Evolutionary conservation across 23 tunicate species (phyloP).

Genomic region (Halocynthia aurantium): DNA sequence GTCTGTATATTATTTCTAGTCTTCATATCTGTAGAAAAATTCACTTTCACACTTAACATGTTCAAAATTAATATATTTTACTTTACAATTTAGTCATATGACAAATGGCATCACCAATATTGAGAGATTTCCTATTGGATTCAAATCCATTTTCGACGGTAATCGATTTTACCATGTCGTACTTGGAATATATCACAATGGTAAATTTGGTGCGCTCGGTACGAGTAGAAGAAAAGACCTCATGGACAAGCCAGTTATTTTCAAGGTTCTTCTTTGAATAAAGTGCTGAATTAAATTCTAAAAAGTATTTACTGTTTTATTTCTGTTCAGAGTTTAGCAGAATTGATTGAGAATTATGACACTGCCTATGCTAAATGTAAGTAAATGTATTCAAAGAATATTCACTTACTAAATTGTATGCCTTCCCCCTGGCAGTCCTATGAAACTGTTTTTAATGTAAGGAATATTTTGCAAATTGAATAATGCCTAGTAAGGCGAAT

Average conservation of each 20-base stretch:
- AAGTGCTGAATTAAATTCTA: not conserved
- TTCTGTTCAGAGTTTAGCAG: constrained; percentile 31
- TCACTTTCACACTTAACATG: not conserved
- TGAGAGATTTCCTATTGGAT: constrained; percentile 86
- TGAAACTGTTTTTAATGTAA: no score
- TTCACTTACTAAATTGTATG: not conserved
- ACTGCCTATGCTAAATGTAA: constrained; percentile 54
- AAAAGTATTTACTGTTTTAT: not conserved
- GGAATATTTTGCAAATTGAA: no score
- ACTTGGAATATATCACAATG: constrained; percentile 58
- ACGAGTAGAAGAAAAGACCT: constrained; percentile 71
- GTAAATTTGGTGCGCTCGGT: constrained; percentile 77
- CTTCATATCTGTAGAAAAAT: not conserved
- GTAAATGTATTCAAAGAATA: not conserved
- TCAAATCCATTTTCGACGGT: constrained; percentile 80
- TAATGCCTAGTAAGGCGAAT: no score
- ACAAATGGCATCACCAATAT: constrained; percentile 54
- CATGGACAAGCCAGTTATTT: constrained; percentile 78
- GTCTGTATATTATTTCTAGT: constrained; percentile 7
- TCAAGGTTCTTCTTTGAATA: constrained; percentile 28
- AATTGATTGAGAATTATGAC: constrained; percentile 39
- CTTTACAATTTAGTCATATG: constrained; percentile 36
- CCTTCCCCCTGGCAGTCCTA: no score
- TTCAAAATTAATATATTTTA: not conserved
- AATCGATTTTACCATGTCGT: constrained; percentile 81